phyloP scores from a whole-genome alignment of 1,140 invertebrate species.

The Dreissena rostriformis region DNA sequence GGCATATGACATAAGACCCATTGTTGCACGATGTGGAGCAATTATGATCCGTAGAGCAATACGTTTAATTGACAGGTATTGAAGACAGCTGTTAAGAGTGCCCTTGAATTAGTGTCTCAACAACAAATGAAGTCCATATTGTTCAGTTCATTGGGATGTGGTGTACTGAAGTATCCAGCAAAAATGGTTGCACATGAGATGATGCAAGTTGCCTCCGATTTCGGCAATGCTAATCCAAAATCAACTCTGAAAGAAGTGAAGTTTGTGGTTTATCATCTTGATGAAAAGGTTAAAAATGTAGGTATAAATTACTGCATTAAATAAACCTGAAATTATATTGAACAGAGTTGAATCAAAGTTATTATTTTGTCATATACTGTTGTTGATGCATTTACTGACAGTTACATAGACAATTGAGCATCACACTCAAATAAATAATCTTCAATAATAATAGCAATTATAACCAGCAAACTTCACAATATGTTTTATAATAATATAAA shows the following conservation, averaged over 20 bases:
- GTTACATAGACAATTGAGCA: too few relatives aligned
- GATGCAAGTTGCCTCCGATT: constrained; percentile 22
- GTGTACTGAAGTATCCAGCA: constrained; percentile 39
- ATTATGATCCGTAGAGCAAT: neutral
- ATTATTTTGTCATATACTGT: too few relatives aligned
- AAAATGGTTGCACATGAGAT: constrained; percentile 36
- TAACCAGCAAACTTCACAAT: too few relatives aligned
- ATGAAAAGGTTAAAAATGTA: constrained; percentile 12
- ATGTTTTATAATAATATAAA: too few relatives aligned
- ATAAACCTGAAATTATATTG: too few relatives aligned
- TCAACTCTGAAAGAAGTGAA: constrained; percentile 28
- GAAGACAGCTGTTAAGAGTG: constrained; percentile 22
- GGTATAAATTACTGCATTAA: too few relatives aligned
- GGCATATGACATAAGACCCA: too few relatives aligned
- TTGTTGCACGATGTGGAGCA: too few relatives aligned
- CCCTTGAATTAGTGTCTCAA: constrained; percentile 20
- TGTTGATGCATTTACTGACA: too few relatives aligned
- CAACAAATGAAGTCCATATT: constrained; percentile 30
- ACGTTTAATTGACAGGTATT: constrained; percentile 18
- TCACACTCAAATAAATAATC: too few relatives aligned
- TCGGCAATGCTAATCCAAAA: constrained; percentile 13
- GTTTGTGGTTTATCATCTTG: constrained; percentile 47
- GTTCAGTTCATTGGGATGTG: constrained; percentile 50
- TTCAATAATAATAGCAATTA: too few relatives aligned
- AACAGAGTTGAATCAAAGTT: too few relatives aligned